These are phyloP conservation scores for Lasioglossum lativentre DNA, from an alignment of 2,888 invertebrate genomes.

Conservation along the genomic window DNA sequence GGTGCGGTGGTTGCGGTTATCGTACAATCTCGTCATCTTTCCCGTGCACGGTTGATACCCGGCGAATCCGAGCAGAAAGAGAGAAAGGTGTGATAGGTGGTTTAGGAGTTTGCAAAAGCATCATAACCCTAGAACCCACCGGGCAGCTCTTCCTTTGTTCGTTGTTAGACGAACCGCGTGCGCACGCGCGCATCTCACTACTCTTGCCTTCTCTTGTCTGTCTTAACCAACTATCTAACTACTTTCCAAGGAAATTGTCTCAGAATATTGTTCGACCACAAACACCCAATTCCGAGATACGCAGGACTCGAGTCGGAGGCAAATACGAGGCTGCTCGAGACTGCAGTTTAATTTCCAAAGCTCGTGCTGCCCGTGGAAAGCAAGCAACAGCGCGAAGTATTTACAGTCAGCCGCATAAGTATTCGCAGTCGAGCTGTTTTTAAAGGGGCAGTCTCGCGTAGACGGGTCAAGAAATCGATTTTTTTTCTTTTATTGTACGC, in stretches of 20 bases:
- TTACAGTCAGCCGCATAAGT: neutral
- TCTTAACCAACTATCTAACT: constrained; percentile 45
- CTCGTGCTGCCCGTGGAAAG: neutral
- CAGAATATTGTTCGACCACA: constrained; percentile 48
- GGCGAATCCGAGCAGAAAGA: neutral
- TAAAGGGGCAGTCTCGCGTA: neutral
- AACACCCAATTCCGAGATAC: constrained; percentile 48
- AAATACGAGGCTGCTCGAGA: constrained; percentile 22
- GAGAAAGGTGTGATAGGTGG: constrained; percentile 34
- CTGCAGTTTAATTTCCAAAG: constrained; percentile 46
- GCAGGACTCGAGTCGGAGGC: constrained; percentile 35
- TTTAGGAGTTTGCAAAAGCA: constrained; percentile 28
- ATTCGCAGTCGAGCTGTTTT: neutral
- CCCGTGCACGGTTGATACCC: constrained; percentile 17
- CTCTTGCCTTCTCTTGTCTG: neutral
- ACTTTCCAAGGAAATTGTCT: constrained; percentile 43
- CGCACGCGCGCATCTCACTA: neutral
- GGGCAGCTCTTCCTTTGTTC: constrained; percentile 23
- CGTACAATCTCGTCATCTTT: constrained; percentile 24
- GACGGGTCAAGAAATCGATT: no score
- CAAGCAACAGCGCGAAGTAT: neutral
- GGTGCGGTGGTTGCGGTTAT: constrained; percentile 18
- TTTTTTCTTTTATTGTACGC: no score
- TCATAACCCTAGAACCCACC: constrained; percentile 11
- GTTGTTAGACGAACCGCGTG: neutral